A percentile compares a stretch with the other conserved stretches of the same genome.
These are phyloP conservation scores for Macrochelys suwanniensis DNA, from an alignment of 2,797 vertebrate species.

Conservation along the genomic window DNA sequence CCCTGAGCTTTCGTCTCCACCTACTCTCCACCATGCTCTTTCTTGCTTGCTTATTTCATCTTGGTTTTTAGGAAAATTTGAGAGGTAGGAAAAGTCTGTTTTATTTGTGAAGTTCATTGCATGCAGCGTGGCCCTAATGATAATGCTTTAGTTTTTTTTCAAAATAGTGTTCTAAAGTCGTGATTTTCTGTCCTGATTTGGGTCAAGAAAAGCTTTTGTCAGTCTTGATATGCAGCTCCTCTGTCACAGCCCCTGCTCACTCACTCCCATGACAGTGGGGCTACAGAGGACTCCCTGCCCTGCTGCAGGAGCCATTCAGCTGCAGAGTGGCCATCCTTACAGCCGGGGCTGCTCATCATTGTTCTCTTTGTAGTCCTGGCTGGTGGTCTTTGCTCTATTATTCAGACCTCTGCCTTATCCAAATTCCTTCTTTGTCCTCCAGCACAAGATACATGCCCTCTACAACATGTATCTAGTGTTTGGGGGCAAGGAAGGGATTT, in stretches of 20 bases:
- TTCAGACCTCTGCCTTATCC: not conserved
- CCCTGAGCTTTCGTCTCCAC: not conserved
- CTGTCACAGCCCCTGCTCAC: not conserved
- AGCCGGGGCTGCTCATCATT: not conserved
- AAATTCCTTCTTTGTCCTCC: not conserved
- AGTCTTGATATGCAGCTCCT: not conserved
- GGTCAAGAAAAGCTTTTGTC: not conserved
- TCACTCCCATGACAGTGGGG: not conserved
- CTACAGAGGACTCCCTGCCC: not conserved
- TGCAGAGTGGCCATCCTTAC: not conserved
- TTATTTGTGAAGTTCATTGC: not conserved
- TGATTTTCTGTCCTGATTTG: not conserved
- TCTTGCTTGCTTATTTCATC: too few relatives aligned
- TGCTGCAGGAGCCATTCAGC: not conserved
- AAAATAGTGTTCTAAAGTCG: not conserved
- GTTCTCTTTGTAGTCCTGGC: not conserved
- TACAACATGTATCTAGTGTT: not conserved
- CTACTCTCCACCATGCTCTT: not conserved
- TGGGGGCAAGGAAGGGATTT: not conserved
- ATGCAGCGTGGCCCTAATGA: not conserved
- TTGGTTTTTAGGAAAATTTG: not conserved
- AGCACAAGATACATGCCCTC: not conserved
- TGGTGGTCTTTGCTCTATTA: not conserved
- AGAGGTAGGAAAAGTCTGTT: not conserved
- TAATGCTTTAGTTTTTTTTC: not conserved